A percentile compares a stretch with the other conserved stretches of the same genome.
These are phyloP conservation scores for Erinaceus europaeus DNA, from an alignment of 2,113 vertebrate genomes.

Conservation along the genomic window DNA sequence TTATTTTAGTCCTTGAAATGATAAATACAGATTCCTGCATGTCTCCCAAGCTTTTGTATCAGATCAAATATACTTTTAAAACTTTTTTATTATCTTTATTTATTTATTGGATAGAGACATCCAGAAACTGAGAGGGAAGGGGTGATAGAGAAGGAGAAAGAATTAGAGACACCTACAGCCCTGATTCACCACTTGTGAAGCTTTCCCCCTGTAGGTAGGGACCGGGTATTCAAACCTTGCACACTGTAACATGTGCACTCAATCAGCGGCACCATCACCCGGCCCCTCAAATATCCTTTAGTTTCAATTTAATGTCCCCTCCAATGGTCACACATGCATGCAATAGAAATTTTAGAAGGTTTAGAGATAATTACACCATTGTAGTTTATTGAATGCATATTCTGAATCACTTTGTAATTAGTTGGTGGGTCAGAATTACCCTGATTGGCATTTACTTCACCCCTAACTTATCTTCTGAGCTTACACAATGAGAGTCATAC, in stretches of 20 bases:
- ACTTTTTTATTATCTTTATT: too few relatives aligned
- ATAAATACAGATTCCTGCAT: background rate
- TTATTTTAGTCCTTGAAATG: background rate
- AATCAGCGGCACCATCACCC: too few relatives aligned
- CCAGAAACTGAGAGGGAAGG: too few relatives aligned
- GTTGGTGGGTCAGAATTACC: background rate
- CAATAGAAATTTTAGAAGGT: constrained; percentile 12
- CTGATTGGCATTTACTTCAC: background rate
- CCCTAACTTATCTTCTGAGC: background rate
- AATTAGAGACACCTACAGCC: too few relatives aligned
- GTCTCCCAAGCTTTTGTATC: background rate
- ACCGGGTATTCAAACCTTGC: too few relatives aligned
- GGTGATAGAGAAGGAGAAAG: too few relatives aligned
- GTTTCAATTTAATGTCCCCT: background rate
- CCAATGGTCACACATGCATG: background rate
- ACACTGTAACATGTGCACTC: too few relatives aligned
- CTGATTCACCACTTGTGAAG: too few relatives aligned
- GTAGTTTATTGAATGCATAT: background rate
- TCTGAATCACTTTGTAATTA: constrained; percentile 22
- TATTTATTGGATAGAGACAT: too few relatives aligned
- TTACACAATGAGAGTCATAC: background rate
- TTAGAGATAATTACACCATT: constrained; percentile 39
- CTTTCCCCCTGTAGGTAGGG: too few relatives aligned
- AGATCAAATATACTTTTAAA: background rate
- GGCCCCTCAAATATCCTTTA: background rate